Conservation (phyloP, 2,888 invertebrate genomes). For the Dasypogon diadema region DNA sequence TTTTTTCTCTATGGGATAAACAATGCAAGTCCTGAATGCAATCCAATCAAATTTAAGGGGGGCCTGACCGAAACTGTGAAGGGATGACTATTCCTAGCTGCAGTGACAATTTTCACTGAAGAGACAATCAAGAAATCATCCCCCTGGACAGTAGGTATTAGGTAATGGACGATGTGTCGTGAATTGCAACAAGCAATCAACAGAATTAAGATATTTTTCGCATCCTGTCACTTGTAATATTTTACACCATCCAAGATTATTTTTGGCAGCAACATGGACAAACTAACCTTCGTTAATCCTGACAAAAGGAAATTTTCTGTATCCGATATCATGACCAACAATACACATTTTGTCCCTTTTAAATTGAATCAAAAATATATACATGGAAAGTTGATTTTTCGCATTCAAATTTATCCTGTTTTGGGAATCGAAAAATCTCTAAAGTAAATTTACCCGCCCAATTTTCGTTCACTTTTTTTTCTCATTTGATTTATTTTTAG, state of each 20-base stretch:
- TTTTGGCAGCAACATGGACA: neutral
- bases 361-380: conserved; percentile 37
- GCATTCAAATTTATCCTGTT: conserved; percentile 39
- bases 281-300: neutral
- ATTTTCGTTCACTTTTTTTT: conserved; percentile 12
- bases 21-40: conserved; percentile 30
- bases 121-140: neutral
- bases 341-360: conserved; percentile 34
- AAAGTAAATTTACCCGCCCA: conserved; percentile 30
- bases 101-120: neutral
- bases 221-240: too few species aligned
- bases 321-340: conserved; percentile 45
- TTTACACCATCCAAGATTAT: too few species aligned
- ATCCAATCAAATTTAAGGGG: conserved; percentile 32
- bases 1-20: conserved; percentile 22
- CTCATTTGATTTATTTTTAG: conserved; percentile 39
- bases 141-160: neutral
- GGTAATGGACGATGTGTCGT: neutral
- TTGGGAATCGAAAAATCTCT: neutral
- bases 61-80: neutral
- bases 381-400: conserved; percentile 39
- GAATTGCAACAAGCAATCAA: neutral
- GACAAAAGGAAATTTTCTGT: conserved; percentile 33
- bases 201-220: neutral
- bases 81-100: neutral